Conservation (phyloP, 2,113 vertebrate species). For the Oreochromis spilurus region DNA sequence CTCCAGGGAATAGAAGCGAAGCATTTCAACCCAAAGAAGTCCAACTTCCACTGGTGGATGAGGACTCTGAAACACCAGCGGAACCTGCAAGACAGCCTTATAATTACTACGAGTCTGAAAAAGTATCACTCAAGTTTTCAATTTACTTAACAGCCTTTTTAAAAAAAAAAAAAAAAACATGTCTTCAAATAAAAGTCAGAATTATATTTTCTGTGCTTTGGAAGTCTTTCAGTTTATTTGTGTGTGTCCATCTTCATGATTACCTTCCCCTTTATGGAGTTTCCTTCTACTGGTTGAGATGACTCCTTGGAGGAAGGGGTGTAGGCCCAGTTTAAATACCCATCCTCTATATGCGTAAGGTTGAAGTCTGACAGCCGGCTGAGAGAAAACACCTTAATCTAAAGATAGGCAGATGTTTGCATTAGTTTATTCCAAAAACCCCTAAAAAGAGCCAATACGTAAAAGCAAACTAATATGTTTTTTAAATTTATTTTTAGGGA, state of each 20-base stretch:
- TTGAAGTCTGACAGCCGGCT: conserved; percentile 76
- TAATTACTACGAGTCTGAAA: not conserved
- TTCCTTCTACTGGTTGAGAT: conserved; percentile 55
- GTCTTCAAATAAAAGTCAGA: not conserved
- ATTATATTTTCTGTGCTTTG: not conserved
- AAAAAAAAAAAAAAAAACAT: not conserved
- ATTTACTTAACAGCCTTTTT: not conserved
- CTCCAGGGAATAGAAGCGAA: conserved; percentile 91
- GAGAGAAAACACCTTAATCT: conserved; percentile 80
- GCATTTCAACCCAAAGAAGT: conserved; percentile 89
- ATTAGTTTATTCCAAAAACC: not conserved
- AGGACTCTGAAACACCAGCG: conserved; percentile 75
- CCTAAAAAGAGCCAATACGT: not conserved
- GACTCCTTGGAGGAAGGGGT: conserved; percentile 49
- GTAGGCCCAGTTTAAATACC: conserved; percentile 76
- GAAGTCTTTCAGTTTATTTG: not conserved
- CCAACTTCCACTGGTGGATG: conserved; percentile 69
- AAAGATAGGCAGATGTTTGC: conserved; percentile 15
- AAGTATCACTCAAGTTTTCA: not conserved
- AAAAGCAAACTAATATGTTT: not conserved
- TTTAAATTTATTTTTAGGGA: not conserved
- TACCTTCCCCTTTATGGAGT: conserved; percentile 75
- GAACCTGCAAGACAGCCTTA: conserved; percentile 65
- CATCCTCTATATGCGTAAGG: conserved; percentile 74
- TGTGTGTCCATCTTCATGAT: not conserved